Conservation (phyloP, 2,113 vertebrate genomes). For the Emydocephalus ijimae region DNA sequence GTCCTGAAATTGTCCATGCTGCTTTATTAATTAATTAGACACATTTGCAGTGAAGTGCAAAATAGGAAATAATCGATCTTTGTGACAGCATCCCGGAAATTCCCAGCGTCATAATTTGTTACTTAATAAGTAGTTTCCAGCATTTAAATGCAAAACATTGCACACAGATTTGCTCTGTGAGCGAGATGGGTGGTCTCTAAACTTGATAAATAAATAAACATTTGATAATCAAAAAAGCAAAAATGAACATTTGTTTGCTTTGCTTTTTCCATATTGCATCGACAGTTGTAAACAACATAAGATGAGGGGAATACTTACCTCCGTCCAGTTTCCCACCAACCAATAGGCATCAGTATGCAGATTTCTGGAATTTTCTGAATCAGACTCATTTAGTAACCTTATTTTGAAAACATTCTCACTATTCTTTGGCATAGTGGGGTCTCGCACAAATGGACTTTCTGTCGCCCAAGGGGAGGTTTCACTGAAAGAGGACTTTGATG, state of each 20-base stretch:
- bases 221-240: neutral
- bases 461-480: slow-evolving; percentile 13
- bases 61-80: neutral
- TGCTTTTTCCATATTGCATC: neutral
- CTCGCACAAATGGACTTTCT: neutral
- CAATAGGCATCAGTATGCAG: slow-evolving; percentile 68
- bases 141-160: neutral
- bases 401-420: slow-evolving; percentile 33
- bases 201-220: neutral
- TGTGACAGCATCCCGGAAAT: neutral
- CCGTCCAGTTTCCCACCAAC: slow-evolving; percentile 83
- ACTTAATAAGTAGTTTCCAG: neutral
- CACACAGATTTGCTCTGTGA: neutral
- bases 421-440: slow-evolving; percentile 26
- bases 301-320: slow-evolving; percentile 33
- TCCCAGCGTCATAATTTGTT: neutral
- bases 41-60: neutral
- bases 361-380: slow-evolving; percentile 35
- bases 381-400: slow-evolving; percentile 41
- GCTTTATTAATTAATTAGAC: neutral
- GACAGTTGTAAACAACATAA: neutral
- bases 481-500: slow-evolving; percentile 13
- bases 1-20: neutral
- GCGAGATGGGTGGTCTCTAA: neutral
- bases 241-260: neutral